A percentile compares a stretch with the other conserved stretches of the same genome.
phyloP scores from a whole-genome alignment of 2,113 vertebrate species.

The Notarius lentiginosus region DNA sequence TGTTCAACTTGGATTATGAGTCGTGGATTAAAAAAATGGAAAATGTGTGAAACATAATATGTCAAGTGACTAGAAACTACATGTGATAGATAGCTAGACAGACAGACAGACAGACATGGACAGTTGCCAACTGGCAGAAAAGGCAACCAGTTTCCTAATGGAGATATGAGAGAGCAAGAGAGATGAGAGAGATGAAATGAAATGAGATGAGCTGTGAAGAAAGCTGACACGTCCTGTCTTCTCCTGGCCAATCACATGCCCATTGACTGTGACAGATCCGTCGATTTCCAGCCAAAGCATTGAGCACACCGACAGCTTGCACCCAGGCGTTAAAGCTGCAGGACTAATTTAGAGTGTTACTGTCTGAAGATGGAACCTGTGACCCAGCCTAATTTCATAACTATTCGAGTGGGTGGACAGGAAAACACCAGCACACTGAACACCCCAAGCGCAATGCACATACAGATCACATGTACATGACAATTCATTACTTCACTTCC shows the following conservation, averaged over 20 bases:
- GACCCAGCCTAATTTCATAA: slow-evolving; percentile 21
- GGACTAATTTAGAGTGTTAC: background rate
- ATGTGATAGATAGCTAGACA: too few relatives aligned
- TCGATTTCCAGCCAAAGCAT: slow-evolving; percentile 3
- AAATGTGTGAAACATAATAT: too few relatives aligned
- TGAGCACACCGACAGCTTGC: background rate
- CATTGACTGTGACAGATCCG: slow-evolving; percentile 16
- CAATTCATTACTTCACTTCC: background rate
- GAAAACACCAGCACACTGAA: background rate
- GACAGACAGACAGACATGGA: background rate
- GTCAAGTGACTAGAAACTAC: too few relatives aligned
- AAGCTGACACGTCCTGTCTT: slow-evolving; percentile 61
- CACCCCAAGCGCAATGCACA: background rate
- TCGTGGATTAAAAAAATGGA: too few relatives aligned
- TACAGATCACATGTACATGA: background rate
- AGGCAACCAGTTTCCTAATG: slow-evolving; percentile 37
- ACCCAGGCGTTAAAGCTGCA: slow-evolving; percentile 10
- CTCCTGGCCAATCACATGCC: slow-evolving; percentile 46
- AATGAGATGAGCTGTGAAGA: background rate
- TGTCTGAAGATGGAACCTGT: slow-evolving; percentile 22
- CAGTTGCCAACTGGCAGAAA: background rate
- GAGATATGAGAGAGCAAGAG: slow-evolving; percentile 18
- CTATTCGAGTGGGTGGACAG: background rate
- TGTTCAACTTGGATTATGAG: too few relatives aligned
- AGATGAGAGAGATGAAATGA: slow-evolving; percentile 21